phyloP scores from a whole-genome alignment of 1,140 invertebrate species.

The Aplysia californica region DNA sequence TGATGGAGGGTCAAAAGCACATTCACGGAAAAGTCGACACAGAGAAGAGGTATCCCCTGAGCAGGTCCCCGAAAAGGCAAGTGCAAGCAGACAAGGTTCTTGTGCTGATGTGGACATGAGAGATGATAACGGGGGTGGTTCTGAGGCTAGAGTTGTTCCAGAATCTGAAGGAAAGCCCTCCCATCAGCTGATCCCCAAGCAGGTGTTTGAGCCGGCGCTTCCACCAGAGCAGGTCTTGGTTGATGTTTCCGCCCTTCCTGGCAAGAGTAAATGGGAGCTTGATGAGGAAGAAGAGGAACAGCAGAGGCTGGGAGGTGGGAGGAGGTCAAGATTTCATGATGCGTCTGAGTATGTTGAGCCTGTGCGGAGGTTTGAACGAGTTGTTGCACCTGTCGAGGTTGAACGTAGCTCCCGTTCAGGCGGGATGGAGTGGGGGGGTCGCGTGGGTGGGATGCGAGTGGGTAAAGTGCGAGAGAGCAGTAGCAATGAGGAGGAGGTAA shows the following conservation, averaged over 20 bases:
- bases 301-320: background rate
- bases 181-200: too few relatives aligned
- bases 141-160: too few relatives aligned
- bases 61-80: too few relatives aligned
- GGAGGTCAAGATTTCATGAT: background rate
- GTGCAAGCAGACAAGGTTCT: too few relatives aligned
- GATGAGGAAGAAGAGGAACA: constrained; percentile 24
- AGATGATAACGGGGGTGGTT: too few relatives aligned
- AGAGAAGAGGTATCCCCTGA: too few relatives aligned
- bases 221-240: constrained; percentile 19
- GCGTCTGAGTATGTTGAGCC: background rate
- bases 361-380: background rate
- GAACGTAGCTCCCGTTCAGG: background rate
- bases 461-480: background rate
- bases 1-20: too few relatives aligned
- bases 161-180: too few relatives aligned
- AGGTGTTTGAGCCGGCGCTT: too few relatives aligned
- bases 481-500: background rate
- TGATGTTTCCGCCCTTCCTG: constrained; percentile 22
- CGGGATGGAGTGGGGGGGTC: background rate
- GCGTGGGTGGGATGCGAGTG: background rate
- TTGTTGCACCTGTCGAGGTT: background rate
- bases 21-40: too few relatives aligned
- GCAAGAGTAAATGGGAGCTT: constrained; percentile 25
- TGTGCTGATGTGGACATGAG: too few relatives aligned